phyloP scores from a whole-genome alignment of 2,888 invertebrate species.

The Apodemia zela region DNA sequence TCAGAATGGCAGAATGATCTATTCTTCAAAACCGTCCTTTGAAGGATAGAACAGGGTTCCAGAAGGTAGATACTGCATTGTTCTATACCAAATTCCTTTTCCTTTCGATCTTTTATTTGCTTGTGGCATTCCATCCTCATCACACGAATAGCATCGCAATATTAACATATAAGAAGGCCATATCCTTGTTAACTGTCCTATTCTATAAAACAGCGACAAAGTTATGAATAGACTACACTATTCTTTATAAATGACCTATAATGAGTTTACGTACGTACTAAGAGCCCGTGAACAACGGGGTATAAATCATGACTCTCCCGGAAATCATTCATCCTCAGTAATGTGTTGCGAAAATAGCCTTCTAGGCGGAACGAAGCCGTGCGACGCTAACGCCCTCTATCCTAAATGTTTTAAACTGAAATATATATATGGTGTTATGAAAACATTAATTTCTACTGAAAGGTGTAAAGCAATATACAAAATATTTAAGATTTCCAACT shows the following conservation, averaged over 20 bases:
- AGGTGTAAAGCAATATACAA: slow-evolving; percentile 35
- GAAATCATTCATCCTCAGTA: slow-evolving; percentile 78
- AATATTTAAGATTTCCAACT: slow-evolving; percentile 36
- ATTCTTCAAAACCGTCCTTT: too few species aligned
- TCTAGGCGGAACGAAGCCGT: slow-evolving; percentile 52
- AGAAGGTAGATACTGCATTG: too few species aligned
- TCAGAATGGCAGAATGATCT: too few species aligned
- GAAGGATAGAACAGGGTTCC: too few species aligned
- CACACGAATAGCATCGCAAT: too few species aligned
- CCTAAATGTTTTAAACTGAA: slow-evolving; percentile 62
- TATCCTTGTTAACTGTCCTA: background rate
- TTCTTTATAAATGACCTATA: slow-evolving; percentile 59
- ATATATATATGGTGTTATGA: slow-evolving; percentile 49
- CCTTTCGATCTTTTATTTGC: too few species aligned
- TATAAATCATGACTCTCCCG: slow-evolving; percentile 74
- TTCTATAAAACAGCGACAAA: slow-evolving; percentile 42
- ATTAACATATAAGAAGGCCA: too few species aligned
- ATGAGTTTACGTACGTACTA: slow-evolving; percentile 59
- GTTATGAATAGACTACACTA: slow-evolving; percentile 50
- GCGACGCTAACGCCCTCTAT: slow-evolving; percentile 57
- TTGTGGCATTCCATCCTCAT: too few species aligned
- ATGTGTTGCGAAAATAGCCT: slow-evolving; percentile 79
- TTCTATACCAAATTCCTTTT: too few species aligned
- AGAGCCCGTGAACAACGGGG: slow-evolving; percentile 47
- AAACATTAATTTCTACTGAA: slow-evolving; percentile 36